Base-by-base conservation (phyloP, 2,113 vertebrate species). In the Steatornis caripensis region DNA sequence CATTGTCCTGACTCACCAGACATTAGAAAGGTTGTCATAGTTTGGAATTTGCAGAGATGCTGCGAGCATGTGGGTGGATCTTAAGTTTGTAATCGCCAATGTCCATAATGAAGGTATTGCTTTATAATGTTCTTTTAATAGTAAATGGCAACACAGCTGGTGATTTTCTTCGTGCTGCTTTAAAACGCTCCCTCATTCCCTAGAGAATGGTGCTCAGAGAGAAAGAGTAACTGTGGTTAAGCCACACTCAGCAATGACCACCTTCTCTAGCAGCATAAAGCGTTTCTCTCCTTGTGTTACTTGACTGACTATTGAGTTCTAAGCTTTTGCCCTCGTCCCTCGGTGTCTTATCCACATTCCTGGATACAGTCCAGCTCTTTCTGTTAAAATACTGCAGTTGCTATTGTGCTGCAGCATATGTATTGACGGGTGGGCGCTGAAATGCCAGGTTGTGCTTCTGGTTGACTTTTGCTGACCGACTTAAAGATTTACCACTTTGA, bases 401-500 rank as follows among this genome's bases (percentile, higher is more conserved):
- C 60, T 90, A 21, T 65, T 93, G 80, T 85, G 81, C 70, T 82
- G 91, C 86, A 94, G 80, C 2, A 0, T 70, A 24, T 12, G 34
- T 69, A 84, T 78, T 87, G 86, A 89, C 1, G 49, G 68, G 48
- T 65, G 69, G 43, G 89, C 7, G 41, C 83, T 57, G 39, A 95
- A 95, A 89, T 81, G 79, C 83, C 86, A 93, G 57, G 29, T 69
- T 93, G 48, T 82, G 84, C 80, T 82, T 68, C 89, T 89, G 41
- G 22, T 87, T 75, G 80, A 89, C 89, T 92, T 95, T 34, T 91
- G 53, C 64, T 65, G 65, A 55, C 76, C 61, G 72, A 64, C 57
- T 84, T 64, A 58, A 55, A 9, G 83, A 91, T 89, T 78, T 1
- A 0, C 46, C 37, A 11, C 58, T 68, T 69, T 9, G 53, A 78